Conservation (phyloP, 2,797 vertebrate genomes). For the Hylomyscus alleni region DNA sequence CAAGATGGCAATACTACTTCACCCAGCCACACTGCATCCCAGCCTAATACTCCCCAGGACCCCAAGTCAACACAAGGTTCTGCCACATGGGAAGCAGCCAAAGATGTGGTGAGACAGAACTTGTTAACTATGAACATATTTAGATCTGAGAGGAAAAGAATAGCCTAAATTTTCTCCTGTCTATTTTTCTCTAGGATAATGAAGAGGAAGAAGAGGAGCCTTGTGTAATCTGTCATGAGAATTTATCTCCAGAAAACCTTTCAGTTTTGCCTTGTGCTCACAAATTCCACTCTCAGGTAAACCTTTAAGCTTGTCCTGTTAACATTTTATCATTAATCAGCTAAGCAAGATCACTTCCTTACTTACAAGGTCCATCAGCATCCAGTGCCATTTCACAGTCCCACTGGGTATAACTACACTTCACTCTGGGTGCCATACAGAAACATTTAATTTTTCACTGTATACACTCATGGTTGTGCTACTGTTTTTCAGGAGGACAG, state of each 20-base stretch:
- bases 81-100: constrained; percentile 77
- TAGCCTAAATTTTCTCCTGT: background rate
- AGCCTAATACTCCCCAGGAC: constrained; percentile 44
- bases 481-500: constrained; percentile 46
- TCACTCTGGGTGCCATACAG: background rate
- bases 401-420: background rate
- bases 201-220: constrained; percentile 83
- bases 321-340: constrained; percentile 60
- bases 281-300: constrained; percentile 85
- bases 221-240: constrained; percentile 86
- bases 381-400: background rate
- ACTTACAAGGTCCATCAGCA: constrained; percentile 23
- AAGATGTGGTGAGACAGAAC: constrained; percentile 72
- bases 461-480: background rate
- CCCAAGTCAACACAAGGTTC: constrained; percentile 67
- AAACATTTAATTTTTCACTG: background rate
- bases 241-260: constrained; percentile 81
- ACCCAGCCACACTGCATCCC: constrained; percentile 67
- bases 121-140: constrained; percentile 34
- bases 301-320: constrained; percentile 31
- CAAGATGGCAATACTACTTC: constrained; percentile 62
- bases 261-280: constrained; percentile 85
- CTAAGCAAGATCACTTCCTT: constrained; percentile 17
- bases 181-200: constrained; percentile 63
- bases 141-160: background rate